A percentile compares a stretch with the other conserved stretches of the same genome.
These are phyloP conservation scores for Artemia franciscana DNA, from an alignment of 1,140 invertebrate species.

Conservation along the genomic window DNA sequence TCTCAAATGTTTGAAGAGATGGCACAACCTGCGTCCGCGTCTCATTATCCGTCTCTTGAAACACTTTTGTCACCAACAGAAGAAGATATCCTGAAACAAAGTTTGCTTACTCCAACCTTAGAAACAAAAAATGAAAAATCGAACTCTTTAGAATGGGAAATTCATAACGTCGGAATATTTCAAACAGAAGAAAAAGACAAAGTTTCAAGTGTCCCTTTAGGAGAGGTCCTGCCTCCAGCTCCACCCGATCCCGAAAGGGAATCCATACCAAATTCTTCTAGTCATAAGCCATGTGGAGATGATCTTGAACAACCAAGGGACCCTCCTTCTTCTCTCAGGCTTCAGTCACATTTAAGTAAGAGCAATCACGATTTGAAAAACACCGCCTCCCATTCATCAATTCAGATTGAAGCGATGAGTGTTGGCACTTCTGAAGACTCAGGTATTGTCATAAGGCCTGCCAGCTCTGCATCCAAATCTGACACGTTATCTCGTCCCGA, in stretches of 20 bases:
- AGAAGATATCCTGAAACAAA: slow-evolving; percentile 8
- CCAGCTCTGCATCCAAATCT: slow-evolving; percentile 17
- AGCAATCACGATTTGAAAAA: background rate
- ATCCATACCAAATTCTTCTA: background rate
- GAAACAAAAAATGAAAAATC: background rate
- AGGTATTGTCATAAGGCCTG: slow-evolving; percentile 15
- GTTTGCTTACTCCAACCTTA: background rate
- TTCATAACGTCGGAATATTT: background rate
- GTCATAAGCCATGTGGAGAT: background rate
- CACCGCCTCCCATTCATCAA: background rate
- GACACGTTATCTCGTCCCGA: slow-evolving; percentile 15
- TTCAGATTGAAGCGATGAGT: slow-evolving; percentile 11
- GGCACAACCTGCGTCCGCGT: background rate
- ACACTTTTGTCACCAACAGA: slow-evolving; percentile 10
- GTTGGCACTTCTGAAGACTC: slow-evolving; percentile 14
- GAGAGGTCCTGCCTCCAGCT: slow-evolving; percentile 6
- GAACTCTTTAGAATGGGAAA: background rate
- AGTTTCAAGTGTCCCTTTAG: background rate
- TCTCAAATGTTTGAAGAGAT: slow-evolving; percentile 11
- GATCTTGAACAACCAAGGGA: background rate
- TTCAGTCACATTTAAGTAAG: background rate
- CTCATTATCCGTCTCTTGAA: background rate
- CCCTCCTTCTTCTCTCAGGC: slow-evolving; percentile 6
- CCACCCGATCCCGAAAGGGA: slow-evolving; percentile 2
- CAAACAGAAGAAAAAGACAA: background rate